Evolutionary conservation across 2,888 invertebrate genomes (phyloP).

Genomic region (Melanchra persicariae): DNA sequence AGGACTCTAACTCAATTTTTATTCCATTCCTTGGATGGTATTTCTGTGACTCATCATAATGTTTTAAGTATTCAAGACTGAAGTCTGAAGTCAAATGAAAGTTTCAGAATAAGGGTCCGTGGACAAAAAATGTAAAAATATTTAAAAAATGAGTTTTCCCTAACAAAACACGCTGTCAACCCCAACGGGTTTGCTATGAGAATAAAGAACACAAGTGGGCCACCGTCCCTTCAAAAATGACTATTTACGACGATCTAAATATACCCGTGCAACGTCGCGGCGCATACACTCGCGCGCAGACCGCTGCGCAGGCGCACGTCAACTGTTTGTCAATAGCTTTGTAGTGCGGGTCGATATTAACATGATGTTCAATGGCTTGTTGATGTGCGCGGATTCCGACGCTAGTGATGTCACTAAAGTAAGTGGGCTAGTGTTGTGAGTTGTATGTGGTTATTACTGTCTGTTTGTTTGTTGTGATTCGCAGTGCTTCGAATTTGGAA

Average conservation of each 20-base stretch:
- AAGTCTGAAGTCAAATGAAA: too few species aligned
- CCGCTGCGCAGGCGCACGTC: constrained; percentile 47
- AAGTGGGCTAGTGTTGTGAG: constrained; percentile 61
- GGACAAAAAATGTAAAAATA: too few species aligned
- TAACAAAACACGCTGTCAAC: constrained; percentile 57
- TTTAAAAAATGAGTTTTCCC: neutral
- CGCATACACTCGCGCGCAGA: constrained; percentile 59
- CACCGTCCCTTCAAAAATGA: constrained; percentile 69
- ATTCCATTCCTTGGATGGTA: neutral
- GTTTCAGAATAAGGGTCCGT: too few species aligned
- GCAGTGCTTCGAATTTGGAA: neutral
- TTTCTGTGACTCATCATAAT: neutral
- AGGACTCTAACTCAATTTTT: neutral
- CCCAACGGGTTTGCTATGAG: constrained; percentile 44
- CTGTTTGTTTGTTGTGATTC: constrained; percentile 29
- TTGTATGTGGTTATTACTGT: neutral
- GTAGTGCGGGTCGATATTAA: constrained; percentile 56
- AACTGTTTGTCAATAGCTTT: constrained; percentile 59
- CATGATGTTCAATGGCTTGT: constrained; percentile 87
- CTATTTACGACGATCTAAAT: constrained; percentile 70
- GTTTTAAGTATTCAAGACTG: neutral
- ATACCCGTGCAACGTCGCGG: constrained; percentile 59
- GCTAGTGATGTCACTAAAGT: constrained; percentile 86
- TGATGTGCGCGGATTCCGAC: constrained; percentile 85
- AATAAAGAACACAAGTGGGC: constrained; percentile 70